These are phyloP conservation scores for Diabrotica undecimpunctata DNA, from an alignment of 1,140 invertebrate species.

Conservation along the genomic window DNA sequence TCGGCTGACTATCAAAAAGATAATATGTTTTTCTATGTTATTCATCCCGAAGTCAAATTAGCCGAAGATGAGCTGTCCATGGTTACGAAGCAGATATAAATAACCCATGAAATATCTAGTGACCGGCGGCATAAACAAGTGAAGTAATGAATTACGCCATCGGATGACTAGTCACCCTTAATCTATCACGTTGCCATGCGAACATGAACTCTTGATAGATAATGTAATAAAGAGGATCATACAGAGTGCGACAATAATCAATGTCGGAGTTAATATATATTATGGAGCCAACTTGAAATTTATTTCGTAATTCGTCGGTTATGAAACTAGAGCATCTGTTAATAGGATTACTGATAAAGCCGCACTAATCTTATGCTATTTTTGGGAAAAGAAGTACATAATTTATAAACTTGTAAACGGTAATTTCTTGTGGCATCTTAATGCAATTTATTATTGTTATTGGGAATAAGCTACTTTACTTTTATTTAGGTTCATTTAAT, in stretches of 20 bases:
- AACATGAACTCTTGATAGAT: conserved; percentile 32
- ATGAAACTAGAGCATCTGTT: too few species aligned
- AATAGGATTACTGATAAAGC: too few species aligned
- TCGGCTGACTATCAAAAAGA: too few species aligned
- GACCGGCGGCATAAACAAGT: conserved; percentile 1
- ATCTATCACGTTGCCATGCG: conserved; percentile 26
- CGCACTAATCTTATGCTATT: too few species aligned
- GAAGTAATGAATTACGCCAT: conserved; percentile 4
- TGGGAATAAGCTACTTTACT: too few species aligned
- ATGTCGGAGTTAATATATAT: conserved; percentile 3
- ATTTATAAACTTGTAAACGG: too few species aligned
- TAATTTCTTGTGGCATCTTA: too few species aligned
- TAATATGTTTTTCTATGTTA: too few species aligned
- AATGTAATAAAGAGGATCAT: conserved; percentile 27
- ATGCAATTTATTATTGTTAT: too few species aligned
- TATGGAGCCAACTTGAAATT: neutral
- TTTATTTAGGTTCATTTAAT: too few species aligned
- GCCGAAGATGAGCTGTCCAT: neutral
- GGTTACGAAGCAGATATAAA: neutral
- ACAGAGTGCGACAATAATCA: conserved; percentile 9
- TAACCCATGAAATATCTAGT: conserved; percentile 1
- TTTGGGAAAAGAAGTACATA: too few species aligned
- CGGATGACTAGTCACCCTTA: conserved; percentile 21
- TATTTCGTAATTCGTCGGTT: too few species aligned
- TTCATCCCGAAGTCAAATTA: neutral